phyloP scores from a whole-genome alignment of 2,797 vertebrate species.

The Furcifer pardalis region DNA sequence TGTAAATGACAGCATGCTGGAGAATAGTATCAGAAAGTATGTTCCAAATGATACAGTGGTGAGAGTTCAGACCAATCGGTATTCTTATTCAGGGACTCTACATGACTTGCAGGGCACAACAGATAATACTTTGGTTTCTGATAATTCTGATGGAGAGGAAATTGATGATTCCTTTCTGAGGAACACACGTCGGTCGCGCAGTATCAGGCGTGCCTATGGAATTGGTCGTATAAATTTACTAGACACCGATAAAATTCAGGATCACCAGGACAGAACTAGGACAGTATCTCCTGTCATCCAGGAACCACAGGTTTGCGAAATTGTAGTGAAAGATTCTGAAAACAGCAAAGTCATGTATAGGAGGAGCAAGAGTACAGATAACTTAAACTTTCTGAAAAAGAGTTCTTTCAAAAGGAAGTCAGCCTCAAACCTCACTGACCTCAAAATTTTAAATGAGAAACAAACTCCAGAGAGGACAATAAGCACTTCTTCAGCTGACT shows the following conservation, averaged over 20 bases:
- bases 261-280: constrained; percentile 45
- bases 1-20: constrained; percentile 46
- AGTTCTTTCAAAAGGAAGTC: constrained; percentile 87
- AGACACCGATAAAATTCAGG: constrained; percentile 70
- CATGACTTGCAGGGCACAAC: constrained; percentile 55
- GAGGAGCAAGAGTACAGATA: constrained; percentile 92
- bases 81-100: constrained; percentile 39
- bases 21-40: constrained; percentile 34
- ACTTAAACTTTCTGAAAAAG: constrained; percentile 84
- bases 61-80: constrained; percentile 54
- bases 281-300: constrained; percentile 32
- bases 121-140: constrained; percentile 73
- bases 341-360: constrained; percentile 77
- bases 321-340: constrained; percentile 68
- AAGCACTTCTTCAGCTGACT: constrained; percentile 77
- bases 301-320: constrained; percentile 67
- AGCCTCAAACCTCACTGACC: constrained; percentile 75
- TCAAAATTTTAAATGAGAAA: constrained; percentile 62
- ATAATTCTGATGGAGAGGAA: constrained; percentile 73
- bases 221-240: constrained; percentile 87
- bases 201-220: constrained; percentile 90
- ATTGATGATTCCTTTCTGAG: constrained; percentile 81
- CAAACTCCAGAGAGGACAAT: constrained; percentile 76
- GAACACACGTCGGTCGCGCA: constrained; percentile 88
- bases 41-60: constrained; percentile 55